Base-by-base conservation (phyloP, 1,140 invertebrate species). In the Drosophila nikananu region DNA sequence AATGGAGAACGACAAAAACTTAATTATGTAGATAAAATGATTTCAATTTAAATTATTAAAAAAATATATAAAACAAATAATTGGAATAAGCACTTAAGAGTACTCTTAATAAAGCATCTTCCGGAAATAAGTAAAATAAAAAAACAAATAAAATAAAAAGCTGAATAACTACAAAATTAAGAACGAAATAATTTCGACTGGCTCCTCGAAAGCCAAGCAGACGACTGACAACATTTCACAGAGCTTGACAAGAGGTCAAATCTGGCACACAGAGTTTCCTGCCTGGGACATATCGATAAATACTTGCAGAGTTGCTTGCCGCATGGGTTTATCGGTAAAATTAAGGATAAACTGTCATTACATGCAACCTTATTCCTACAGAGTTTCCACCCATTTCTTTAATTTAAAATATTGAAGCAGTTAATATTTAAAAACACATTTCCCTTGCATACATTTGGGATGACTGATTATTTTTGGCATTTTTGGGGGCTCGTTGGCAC, bases 361-460 rank as follows among this genome's bases (percentile, higher is more conserved):
- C n/a, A 5, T 27, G 1, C 19, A 8, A 3, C 25, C 10, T 3
- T 13, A 19, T 23, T 15, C 30, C 1, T 23, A 15, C 8, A 37
- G 32, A 17, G 32, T 39, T 39, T 6, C 21, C 21, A 9, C 15
- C 3, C 1, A 7, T 17, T 37, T 1, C 4, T 10, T 10, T 1
- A 21, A 21, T 21, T 19, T 12, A 1, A 54, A 57, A 30, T 32
- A 21, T 54, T 7, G 9, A 23, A 8, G 3, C 19, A 9, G 17
- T 8, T n/a, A 41, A 52, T 32, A 13, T 6, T 5, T 25, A 2
- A 17, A 23, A 21, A 9, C 10, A 4, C 0, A 41, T 46, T 54
- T 19, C 10, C 27, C n/a, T 67, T 60, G 74, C 74, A 77, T 77
- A 77, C 73, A 66, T 41, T 77, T 46, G 60, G 74, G 74, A 23